These are phyloP conservation scores for Micronisus gabar DNA, from an alignment of 2,113 vertebrate species.

Conservation along the genomic window DNA sequence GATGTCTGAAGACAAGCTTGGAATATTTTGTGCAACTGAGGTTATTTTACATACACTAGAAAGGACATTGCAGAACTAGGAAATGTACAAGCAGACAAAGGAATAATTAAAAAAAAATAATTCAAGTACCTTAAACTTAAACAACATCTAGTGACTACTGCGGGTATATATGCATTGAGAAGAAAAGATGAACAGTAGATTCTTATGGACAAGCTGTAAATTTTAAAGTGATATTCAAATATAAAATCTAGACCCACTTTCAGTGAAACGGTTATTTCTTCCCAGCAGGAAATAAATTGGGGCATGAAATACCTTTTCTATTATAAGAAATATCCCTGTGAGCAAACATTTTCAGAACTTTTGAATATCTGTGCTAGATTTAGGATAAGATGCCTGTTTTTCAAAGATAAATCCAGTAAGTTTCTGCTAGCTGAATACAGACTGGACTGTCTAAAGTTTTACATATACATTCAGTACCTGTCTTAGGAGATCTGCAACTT, in stretches of 20 bases:
- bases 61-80: not conserved
- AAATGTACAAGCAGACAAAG: not conserved
- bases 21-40: not conserved
- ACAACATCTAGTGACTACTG: not conserved
- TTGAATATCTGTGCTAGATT: not conserved
- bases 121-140: not conserved
- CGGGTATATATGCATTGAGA: not conserved
- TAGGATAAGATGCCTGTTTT: not conserved
- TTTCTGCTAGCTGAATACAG: not conserved
- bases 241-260: not conserved
- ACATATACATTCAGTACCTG: constrained; percentile 67
- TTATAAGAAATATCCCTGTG: not conserved
- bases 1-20: not conserved
- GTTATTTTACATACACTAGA: not conserved
- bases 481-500: constrained; percentile 76
- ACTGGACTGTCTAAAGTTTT: not conserved
- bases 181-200: not conserved
- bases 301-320: not conserved
- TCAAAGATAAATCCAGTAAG: not conserved
- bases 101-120: not conserved
- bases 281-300: not conserved
- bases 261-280: not conserved
- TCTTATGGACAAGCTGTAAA: not conserved
- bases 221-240: not conserved
- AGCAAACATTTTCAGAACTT: not conserved